phyloP scores from a whole-genome alignment of 2,888 invertebrate species.

The Apodemia hepburni region DNA sequence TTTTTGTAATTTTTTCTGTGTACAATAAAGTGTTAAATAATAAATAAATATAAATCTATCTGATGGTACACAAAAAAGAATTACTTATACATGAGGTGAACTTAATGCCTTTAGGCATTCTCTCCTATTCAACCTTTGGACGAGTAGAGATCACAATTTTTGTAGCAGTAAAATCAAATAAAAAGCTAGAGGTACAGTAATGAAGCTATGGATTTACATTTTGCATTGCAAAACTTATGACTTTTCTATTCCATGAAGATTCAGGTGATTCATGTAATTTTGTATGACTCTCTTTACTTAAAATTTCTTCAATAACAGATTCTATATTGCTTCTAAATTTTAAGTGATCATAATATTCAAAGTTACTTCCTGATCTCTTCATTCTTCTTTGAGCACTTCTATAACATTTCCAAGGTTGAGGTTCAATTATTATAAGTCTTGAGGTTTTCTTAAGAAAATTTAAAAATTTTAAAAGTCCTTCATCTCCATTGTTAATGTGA shows the following conservation, averaged over 20 bases:
- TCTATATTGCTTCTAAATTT: constrained; percentile 82
- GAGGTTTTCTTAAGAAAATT: constrained; percentile 73
- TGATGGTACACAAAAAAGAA: too few relatives aligned
- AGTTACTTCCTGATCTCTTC: constrained; percentile 81
- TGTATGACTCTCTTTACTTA: constrained; percentile 49
- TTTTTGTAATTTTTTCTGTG: too few relatives aligned
- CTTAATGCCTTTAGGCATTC: too few relatives aligned
- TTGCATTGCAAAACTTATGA: constrained; percentile 79
- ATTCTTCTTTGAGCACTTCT: constrained; percentile 86
- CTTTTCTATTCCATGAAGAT: constrained; percentile 85
- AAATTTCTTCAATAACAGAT: constrained; percentile 77
- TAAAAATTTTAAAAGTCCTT: constrained; percentile 83
- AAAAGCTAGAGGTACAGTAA: too few relatives aligned
- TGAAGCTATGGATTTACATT: constrained; percentile 25
- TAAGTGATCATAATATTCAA: constrained; percentile 80
- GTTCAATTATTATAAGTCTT: constrained; percentile 85
- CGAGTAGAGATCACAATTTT: too few relatives aligned
- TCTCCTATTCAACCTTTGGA: too few relatives aligned
- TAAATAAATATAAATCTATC: too few relatives aligned
- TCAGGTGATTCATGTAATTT: constrained; percentile 79
- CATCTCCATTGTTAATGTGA: constrained; percentile 91
- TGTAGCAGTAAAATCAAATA: too few relatives aligned
- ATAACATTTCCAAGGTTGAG: constrained; percentile 93
- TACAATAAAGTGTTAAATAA: too few relatives aligned
- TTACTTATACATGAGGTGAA: too few relatives aligned